Evolutionary conservation across 1,140 invertebrate species (phyloP).

Genomic region (Chelonus insularis): DNA sequence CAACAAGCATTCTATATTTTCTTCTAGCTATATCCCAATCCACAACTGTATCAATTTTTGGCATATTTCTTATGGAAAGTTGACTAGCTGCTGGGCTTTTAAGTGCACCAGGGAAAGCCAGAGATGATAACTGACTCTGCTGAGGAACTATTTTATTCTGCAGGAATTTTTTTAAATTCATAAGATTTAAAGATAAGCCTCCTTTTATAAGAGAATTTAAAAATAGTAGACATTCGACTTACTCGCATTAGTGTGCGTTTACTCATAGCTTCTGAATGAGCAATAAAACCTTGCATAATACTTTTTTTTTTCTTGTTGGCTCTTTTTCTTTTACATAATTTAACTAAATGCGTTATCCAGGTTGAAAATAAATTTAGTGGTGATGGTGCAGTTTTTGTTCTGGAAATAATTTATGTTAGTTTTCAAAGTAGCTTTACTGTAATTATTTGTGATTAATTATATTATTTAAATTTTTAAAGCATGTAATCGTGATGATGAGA

Average conservation of each 20-base stretch:
- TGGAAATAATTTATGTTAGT: conserved; percentile 37
- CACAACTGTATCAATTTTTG: conserved; percentile 82
- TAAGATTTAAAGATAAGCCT: too few relatives aligned
- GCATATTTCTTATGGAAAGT: conserved; percentile 69
- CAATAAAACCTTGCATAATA: conserved; percentile 43
- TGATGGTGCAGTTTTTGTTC: conserved; percentile 93
- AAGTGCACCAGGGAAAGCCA: conserved; percentile 57
- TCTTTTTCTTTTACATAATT: conserved; percentile 46
- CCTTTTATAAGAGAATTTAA: too few relatives aligned
- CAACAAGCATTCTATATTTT: conserved; percentile 79
- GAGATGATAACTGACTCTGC: conserved; percentile 29
- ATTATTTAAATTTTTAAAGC: not conserved
- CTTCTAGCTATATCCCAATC: conserved; percentile 87
- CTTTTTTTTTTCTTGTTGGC: conserved; percentile 34
- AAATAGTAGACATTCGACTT: conserved; percentile 25
- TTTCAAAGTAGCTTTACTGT: not conserved
- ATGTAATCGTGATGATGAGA: conserved; percentile 32
- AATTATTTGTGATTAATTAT: not conserved
- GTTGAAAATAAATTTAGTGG: conserved; percentile 95
- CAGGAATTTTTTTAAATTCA: too few relatives aligned
- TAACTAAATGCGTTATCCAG: conserved; percentile 80
- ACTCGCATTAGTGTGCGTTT: conserved; percentile 41
- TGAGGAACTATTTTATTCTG: conserved; percentile 18
- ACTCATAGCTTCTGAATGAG: conserved; percentile 18
- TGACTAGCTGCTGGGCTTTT: conserved; percentile 78